Conservation (phyloP, 2,888 invertebrate species). For the Tineola bisselliella region DNA sequence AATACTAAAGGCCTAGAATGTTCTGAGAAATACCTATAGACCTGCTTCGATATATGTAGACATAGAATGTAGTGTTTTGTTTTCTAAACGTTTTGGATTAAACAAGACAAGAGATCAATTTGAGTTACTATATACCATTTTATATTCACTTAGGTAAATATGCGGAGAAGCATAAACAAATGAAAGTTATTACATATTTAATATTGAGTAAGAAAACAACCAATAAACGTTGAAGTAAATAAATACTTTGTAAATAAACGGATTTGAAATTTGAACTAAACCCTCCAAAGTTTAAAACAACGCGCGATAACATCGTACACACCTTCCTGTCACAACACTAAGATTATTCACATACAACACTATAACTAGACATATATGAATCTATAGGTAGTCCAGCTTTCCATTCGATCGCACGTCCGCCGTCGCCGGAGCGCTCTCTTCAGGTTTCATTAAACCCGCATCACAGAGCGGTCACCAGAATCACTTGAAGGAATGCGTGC, state of each 20-base stretch:
- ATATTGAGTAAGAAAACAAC: no score
- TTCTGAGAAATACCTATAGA: not conserved
- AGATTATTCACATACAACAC: not conserved
- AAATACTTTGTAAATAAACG: not conserved
- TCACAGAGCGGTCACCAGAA: not conserved
- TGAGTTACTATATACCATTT: no score
- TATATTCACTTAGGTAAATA: no score
- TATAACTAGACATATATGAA: not conserved
- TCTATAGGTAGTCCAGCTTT: not conserved
- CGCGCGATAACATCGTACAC: not conserved
- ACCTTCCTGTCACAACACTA: not conserved
- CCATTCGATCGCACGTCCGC: not conserved
- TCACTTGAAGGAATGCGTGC: not conserved
- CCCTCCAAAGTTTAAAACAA: not conserved
- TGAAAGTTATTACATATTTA: no score
- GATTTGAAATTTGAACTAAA: not conserved
- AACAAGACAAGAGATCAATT: no score
- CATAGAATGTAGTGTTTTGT: not conserved
- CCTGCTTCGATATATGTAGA: not conserved
- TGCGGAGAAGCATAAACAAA: no score
- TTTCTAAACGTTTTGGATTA: not conserved
- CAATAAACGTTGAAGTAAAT: not conserved
- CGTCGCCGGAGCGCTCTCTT: not conserved
- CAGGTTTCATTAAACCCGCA: not conserved
- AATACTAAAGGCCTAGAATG: slow-evolving; percentile 28